These are phyloP conservation scores for Litoditis marina DNA, from an alignment of 2,888 invertebrate genomes.

Conservation along the genomic window DNA sequence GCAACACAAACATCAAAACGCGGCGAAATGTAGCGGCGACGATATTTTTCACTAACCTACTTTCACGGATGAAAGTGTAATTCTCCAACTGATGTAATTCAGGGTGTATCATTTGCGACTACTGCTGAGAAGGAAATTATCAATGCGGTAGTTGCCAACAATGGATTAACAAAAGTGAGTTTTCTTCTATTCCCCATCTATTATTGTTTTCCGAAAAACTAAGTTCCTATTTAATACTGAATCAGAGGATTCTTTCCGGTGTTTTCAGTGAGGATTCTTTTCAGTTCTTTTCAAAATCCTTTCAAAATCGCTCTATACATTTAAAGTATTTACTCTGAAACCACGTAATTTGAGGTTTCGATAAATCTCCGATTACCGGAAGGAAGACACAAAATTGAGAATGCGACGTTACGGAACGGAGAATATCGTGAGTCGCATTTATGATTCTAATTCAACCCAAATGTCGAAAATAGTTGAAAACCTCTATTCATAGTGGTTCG, in stretches of 20 bases:
- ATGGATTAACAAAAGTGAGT: slow-evolving; percentile 52
- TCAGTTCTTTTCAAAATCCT: no score
- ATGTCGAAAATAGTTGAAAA: no score
- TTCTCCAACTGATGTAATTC: slow-evolving; percentile 3
- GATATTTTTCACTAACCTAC: no score
- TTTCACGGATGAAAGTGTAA: no score
- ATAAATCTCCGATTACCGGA: slow-evolving; percentile 59
- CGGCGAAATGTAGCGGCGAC: no score
- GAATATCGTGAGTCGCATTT: slow-evolving; percentile 23
- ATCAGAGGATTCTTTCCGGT: no score
- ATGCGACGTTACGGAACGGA: slow-evolving; percentile 58
- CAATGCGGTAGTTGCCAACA: slow-evolving; percentile 51
- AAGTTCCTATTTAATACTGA: no score
- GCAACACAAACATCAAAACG: no score
- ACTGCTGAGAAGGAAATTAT: slow-evolving; percentile 59
- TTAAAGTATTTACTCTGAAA: neutral
- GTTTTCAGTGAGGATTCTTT: no score
- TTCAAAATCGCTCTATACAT: neutral
- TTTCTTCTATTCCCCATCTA: neutral
- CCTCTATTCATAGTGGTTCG: no score
- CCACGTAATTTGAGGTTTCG: slow-evolving; percentile 45
- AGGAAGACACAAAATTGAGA: slow-evolving; percentile 58
- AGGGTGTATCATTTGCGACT: slow-evolving; percentile 59
- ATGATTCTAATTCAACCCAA: no score
- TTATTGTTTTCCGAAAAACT: neutral